Evolutionary conservation across 2,797 vertebrate genomes (phyloP).

Genomic region (Triplophysa yarkandensis): DNA sequence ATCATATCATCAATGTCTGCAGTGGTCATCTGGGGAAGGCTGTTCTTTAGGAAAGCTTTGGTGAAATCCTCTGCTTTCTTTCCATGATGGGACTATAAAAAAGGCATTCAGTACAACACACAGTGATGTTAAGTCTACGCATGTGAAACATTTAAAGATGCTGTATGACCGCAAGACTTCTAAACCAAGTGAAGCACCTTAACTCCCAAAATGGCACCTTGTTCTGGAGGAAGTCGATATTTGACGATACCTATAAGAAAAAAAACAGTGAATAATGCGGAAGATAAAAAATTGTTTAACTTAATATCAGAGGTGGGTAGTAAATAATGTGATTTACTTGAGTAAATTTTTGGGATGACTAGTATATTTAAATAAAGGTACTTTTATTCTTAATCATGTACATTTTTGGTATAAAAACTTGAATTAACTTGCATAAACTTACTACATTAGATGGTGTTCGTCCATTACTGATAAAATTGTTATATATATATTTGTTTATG

Average conservation of each 20-base stretch:
- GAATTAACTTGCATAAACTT: too few species aligned
- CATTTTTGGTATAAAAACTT: too few species aligned
- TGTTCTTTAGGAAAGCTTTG: conserved; percentile 78
- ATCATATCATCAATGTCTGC: conserved; percentile 65
- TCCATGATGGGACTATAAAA: conserved; percentile 64
- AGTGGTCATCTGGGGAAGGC: conserved; percentile 63
- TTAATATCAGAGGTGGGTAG: too few species aligned
- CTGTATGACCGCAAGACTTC: too few species aligned
- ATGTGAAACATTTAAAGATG: not conserved
- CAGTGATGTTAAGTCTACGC: not conserved
- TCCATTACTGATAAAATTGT: too few species aligned
- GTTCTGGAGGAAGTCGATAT: not conserved
- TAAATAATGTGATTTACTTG: too few species aligned
- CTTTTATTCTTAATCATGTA: too few species aligned
- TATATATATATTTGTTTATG: too few species aligned
- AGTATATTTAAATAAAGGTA: too few species aligned
- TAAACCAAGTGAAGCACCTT: conserved; percentile 13
- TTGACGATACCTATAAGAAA: conserved; percentile 11
- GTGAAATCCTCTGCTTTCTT: conserved; percentile 76
- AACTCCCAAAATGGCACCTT: conserved; percentile 26
- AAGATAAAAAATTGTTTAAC: not conserved
- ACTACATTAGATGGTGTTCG: too few species aligned
- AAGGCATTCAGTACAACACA: not conserved
- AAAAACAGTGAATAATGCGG: not conserved
- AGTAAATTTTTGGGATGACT: too few species aligned